A percentile compares a stretch with the other conserved stretches of the same genome.
phyloP scores from a whole-genome alignment of 2,113 vertebrate species.

The Petrocephalus zakoni region DNA sequence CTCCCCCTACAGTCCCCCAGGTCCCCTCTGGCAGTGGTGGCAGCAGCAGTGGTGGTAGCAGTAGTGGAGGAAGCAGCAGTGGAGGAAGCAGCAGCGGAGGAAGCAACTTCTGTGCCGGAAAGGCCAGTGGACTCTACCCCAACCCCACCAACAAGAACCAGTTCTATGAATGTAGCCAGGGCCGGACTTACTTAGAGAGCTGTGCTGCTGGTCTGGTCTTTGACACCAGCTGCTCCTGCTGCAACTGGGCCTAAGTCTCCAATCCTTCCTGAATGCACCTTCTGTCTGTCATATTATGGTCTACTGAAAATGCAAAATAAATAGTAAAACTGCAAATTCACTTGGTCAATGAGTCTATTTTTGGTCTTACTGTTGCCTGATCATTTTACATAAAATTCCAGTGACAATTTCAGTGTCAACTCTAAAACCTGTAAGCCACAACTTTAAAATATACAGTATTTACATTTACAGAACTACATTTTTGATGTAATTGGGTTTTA shows the following conservation, averaged over 20 bases:
- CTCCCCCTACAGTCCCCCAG: constrained; percentile 24
- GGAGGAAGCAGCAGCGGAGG: constrained; percentile 14
- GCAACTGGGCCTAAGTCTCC: constrained; percentile 57
- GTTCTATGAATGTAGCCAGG: constrained; percentile 56
- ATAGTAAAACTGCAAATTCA: neutral
- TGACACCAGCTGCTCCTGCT: constrained; percentile 59
- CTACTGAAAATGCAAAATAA: neutral
- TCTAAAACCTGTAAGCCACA: neutral
- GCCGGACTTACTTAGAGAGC: constrained; percentile 32
- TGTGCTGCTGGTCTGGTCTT: constrained; percentile 52
- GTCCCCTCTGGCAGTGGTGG: constrained; percentile 20
- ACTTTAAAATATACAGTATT: neutral
- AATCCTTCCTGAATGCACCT: neutral
- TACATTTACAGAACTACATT: neutral
- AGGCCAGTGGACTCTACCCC: constrained; percentile 56
- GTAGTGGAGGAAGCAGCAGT: neutral
- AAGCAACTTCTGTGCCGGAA: constrained; percentile 59
- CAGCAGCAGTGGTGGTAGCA: constrained; percentile 12
- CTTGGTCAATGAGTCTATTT: neutral
- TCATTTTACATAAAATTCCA: neutral
- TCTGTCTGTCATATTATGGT: neutral
- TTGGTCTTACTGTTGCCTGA: neutral
- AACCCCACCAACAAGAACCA: constrained; percentile 49
- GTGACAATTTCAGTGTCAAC: neutral
- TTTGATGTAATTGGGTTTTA: neutral